Evolutionary conservation across 2,797 vertebrate genomes (phyloP).

Genomic region (Coilia nasus): DNA sequence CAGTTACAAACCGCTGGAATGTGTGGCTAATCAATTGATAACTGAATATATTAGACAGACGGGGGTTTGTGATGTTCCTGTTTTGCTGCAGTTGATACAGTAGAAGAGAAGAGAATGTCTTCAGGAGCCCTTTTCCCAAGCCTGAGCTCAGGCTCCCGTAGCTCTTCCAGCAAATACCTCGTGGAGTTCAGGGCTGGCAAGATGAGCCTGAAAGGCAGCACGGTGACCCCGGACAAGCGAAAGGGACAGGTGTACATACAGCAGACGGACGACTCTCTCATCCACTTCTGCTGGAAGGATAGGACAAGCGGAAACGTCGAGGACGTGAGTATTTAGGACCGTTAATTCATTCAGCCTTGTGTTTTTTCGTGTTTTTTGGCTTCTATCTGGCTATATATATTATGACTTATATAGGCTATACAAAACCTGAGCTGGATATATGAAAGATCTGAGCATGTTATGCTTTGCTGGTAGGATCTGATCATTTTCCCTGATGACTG

Average conservation of each 20-base stretch:
- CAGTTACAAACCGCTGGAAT: background rate
- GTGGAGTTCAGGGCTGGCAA: slow-evolving; percentile 97
- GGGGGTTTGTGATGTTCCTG: too few relatives aligned
- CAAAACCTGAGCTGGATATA: background rate
- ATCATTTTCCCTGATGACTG: slow-evolving; percentile 98
- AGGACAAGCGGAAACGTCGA: slow-evolving; percentile 88
- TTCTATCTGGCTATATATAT: background rate
- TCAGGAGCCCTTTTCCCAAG: slow-evolving; percentile 95
- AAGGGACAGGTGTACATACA: slow-evolving; percentile 94
- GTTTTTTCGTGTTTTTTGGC: background rate
- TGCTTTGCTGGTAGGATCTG: slow-evolving; percentile 78
- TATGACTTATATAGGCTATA: too few relatives aligned
- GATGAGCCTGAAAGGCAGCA: slow-evolving; percentile 91
- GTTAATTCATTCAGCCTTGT: background rate
- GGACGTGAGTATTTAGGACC: slow-evolving; percentile 80
- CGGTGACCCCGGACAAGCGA: slow-evolving; percentile 93
- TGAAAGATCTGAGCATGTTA: background rate
- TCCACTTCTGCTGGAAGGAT: slow-evolving; percentile 99
- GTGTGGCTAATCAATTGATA: too few relatives aligned
- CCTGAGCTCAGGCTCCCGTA: slow-evolving; percentile 89
- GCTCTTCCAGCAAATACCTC: slow-evolving; percentile 92
- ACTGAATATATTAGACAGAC: too few relatives aligned
- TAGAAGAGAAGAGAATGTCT: slow-evolving; percentile 76
- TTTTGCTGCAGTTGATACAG: background rate
- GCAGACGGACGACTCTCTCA: slow-evolving; percentile 94